A percentile compares a stretch with the other conserved stretches of the same genome.
Evolutionary conservation across 2,888 invertebrate genomes (phyloP).

Genomic region (Heliconius cydno): DNA sequence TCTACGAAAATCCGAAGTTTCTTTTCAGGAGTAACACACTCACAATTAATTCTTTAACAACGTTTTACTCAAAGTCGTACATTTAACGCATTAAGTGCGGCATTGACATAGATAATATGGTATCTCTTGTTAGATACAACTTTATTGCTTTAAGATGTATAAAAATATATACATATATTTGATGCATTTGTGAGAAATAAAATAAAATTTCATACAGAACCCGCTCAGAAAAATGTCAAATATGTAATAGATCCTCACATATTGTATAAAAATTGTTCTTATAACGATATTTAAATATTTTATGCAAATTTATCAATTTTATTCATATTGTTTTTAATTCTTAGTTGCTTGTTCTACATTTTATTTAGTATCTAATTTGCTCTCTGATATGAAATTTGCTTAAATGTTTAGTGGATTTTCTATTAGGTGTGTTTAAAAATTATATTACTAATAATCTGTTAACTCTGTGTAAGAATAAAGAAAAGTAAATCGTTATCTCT

Average conservation of each 20-base stretch:
- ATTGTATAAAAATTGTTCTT: no score
- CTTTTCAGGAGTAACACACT: slow-evolving; percentile 20
- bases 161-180: background rate
- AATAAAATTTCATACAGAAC: background rate
- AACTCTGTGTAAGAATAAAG: background rate
- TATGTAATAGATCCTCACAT: no score
- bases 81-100: slow-evolving; percentile 37
- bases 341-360: background rate
- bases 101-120: slow-evolving; percentile 43
- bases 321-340: background rate
- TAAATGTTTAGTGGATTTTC: no score
- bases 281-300: no score
- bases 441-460: no score
- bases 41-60: slow-evolving; percentile 41
- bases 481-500: background rate
- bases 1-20: slow-evolving; percentile 37
- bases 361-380: background rate
- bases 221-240: background rate
- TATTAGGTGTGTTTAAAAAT: no score
- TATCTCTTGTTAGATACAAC: background rate
- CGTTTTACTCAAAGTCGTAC: slow-evolving; percentile 32
- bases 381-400: no score
- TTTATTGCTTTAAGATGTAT: background rate
- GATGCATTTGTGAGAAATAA: background rate
- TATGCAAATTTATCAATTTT: background rate